Evolutionary conservation across 2,797 vertebrate genomes (phyloP).

Genomic region (Hyperoplus lanceolatus): DNA sequence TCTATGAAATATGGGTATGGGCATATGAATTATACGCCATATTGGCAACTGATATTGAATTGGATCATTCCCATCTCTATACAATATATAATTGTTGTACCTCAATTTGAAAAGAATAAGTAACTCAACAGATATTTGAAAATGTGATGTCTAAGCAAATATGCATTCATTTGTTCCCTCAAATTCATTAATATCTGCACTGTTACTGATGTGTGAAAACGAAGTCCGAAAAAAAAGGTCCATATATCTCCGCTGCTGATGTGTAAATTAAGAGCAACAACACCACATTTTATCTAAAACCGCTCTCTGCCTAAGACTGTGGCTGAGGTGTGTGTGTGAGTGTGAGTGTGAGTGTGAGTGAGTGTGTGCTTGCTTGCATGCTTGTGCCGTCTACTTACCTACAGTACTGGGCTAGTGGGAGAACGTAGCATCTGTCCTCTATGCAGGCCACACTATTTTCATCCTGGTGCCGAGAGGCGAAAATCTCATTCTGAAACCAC

Average conservation of each 20-base stretch:
- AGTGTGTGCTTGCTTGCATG: neutral
- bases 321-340: neutral
- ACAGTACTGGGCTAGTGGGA: slow-evolving; percentile 99
- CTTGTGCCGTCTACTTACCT: slow-evolving; percentile 85
- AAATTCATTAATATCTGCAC: slow-evolving; percentile 48
- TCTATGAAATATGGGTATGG: too few relatives aligned
- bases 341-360: slow-evolving; percentile 5
- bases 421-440: slow-evolving; percentile 98
- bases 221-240: slow-evolving; percentile 31
- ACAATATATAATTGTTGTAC: too few relatives aligned
- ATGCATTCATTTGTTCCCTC: slow-evolving; percentile 1
- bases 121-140: neutral
- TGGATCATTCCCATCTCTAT: too few relatives aligned
- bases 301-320: slow-evolving; percentile 5
- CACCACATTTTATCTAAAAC: slow-evolving; percentile 8
- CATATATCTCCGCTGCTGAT: slow-evolving; percentile 17
- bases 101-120: slow-evolving; percentile 2
- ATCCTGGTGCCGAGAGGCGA: slow-evolving; percentile 98
- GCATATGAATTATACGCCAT: too few relatives aligned
- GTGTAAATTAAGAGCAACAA: slow-evolving; percentile 52
- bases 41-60: too few relatives aligned
- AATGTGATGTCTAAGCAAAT: slow-evolving; percentile 11
- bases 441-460: slow-evolving; percentile 99
- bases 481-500: slow-evolving; percentile 96
- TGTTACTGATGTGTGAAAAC: slow-evolving; percentile 39